Conservation (phyloP, 92 coral and sea anemone species). For the Epizoanthus stellaris region DNA sequence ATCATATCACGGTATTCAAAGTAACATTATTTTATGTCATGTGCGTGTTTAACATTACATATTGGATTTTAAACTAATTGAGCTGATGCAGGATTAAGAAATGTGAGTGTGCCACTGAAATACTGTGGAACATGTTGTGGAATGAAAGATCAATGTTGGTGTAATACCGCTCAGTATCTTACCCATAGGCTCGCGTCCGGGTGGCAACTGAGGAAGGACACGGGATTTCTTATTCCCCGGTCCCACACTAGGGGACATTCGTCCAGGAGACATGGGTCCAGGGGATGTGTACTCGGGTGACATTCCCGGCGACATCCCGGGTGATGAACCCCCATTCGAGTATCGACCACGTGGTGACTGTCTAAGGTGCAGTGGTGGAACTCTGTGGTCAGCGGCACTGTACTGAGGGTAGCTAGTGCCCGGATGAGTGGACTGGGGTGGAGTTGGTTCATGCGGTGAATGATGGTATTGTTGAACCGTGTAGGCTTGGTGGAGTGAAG, state of each 20-base stretch:
- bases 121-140: too few species aligned
- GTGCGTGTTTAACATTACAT: too few species aligned
- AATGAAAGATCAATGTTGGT: too few species aligned
- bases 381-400: slow-evolving; percentile 87
- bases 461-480: slow-evolving; percentile 75
- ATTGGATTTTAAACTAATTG: too few species aligned
- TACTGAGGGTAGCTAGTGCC: slow-evolving; percentile 75
- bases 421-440: slow-evolving; percentile 75
- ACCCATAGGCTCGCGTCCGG: slow-evolving; percentile 93
- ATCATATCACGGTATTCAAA: too few species aligned
- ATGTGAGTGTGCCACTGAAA: too few species aligned
- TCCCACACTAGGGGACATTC: slow-evolving; percentile 90
- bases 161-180: slow-evolving; percentile 44
- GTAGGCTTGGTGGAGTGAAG: slow-evolving; percentile 75
- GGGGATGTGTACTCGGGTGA: slow-evolving; percentile 82
- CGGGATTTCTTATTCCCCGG: slow-evolving; percentile 95
- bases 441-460: slow-evolving; percentile 61
- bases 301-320: slow-evolving; percentile 70
- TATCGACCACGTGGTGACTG: slow-evolving; percentile 77
- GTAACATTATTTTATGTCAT: too few species aligned
- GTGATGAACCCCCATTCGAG: slow-evolving; percentile 85
- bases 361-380: slow-evolving; percentile 84
- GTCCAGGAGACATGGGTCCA: slow-evolving; percentile 90
- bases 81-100: too few species aligned
- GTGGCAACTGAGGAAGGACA: slow-evolving; percentile 87